A percentile compares a stretch with the other conserved stretches of the same genome.
Evolutionary conservation across 2,888 invertebrate genomes (phyloP).

Genomic region (Drosophila melanosoma): DNA sequence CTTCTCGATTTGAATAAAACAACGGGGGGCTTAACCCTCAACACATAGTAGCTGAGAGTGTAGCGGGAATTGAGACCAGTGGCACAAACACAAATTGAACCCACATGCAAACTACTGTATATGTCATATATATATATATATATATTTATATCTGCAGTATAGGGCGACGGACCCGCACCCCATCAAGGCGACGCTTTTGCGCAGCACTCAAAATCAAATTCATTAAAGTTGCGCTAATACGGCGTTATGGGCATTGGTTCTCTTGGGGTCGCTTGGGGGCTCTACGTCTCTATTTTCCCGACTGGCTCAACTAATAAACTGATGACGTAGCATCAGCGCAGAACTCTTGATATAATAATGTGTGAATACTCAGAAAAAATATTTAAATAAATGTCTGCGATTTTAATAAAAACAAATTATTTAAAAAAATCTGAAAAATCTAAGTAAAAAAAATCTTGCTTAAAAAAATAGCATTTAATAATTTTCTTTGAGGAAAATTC

Average conservation of each 20-base stretch:
- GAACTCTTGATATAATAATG: constrained; percentile 19
- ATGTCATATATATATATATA: not conserved
- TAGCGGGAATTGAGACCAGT: constrained; percentile 36
- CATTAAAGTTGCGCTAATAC: constrained; percentile 57
- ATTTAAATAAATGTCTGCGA: not conserved
- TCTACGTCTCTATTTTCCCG: not conserved
- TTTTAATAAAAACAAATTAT: not conserved
- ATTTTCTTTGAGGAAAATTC: not conserved
- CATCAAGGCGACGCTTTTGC: constrained; percentile 65
- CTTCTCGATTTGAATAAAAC: constrained; percentile 60
- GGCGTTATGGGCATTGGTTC: constrained; percentile 12
- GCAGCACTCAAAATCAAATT: constrained; percentile 71
- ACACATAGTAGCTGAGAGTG: not conserved
- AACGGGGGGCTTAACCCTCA: constrained; percentile 49
- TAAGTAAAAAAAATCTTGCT: too few relatives aligned
- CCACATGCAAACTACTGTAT: not conserved
- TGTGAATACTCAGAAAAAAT: not conserved
- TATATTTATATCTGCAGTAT: constrained; percentile 4
- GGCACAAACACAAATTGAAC: constrained; percentile 1
- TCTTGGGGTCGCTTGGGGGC: not conserved
- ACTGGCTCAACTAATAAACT: constrained; percentile 12
- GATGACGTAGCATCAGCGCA: constrained; percentile 51
- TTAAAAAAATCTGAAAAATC: not conserved
- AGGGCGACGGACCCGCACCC: constrained; percentile 24
- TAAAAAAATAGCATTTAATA: not conserved